Evolutionary conservation across 1,140 invertebrate genomes (phyloP).

Genomic region (Eumaeus atala): DNA sequence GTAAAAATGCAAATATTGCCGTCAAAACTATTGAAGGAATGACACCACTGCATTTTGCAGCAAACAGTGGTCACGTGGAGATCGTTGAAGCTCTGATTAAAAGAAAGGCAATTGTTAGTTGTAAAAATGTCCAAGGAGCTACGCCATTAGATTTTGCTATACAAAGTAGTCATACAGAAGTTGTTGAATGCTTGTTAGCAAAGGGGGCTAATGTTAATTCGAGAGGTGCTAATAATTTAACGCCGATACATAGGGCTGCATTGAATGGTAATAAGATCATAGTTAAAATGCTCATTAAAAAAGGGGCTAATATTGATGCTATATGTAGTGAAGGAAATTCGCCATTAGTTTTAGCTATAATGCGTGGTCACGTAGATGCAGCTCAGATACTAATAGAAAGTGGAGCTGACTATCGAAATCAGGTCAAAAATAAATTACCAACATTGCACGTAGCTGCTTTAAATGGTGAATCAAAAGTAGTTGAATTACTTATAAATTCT

Average conservation of each 20-base stretch:
- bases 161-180: background rate
- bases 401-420: background rate
- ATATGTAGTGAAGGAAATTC: slow-evolving; percentile 2
- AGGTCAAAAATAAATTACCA: background rate
- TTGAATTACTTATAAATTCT: background rate
- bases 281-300: background rate
- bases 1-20: background rate
- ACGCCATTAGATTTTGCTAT: background rate
- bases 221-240: background rate
- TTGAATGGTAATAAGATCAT: background rate
- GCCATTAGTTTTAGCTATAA: background rate
- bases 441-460: slow-evolving; percentile 1
- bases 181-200: background rate
- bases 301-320: background rate
- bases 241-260: background rate
- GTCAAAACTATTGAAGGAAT: background rate
- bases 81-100: background rate
- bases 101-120: background rate
- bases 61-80: background rate
- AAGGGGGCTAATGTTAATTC: slow-evolving; percentile 1
- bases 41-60: background rate
- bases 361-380: background rate
- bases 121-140: background rate
- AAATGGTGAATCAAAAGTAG: background rate
- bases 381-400: background rate